phyloP scores from a whole-genome alignment of 2,113 vertebrate species.

The Grammomys dolichurus region DNA sequence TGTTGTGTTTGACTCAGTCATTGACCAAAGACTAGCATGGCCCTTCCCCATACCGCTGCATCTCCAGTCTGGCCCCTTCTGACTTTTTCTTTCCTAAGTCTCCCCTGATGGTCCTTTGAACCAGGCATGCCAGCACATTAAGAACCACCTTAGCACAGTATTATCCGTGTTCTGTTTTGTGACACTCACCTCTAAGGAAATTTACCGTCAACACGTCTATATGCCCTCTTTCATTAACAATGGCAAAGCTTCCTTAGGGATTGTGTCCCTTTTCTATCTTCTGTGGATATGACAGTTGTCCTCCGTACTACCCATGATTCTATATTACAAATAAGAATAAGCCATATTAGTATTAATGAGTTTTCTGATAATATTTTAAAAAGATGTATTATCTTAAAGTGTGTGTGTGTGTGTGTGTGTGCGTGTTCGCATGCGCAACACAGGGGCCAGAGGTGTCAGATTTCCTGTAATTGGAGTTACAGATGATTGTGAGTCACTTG shows the following conservation, averaged over 20 bases:
- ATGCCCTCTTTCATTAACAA: not conserved
- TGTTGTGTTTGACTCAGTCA: not conserved
- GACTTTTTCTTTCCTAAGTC: not conserved
- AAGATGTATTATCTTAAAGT: not conserved
- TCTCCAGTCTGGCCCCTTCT: not conserved
- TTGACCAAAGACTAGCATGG: not conserved
- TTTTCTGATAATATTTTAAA: conserved; percentile 2
- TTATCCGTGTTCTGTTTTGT: not conserved
- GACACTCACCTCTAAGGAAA: not conserved
- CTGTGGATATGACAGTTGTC: not conserved
- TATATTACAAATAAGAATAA: conserved; percentile 56
- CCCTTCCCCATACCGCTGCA: not conserved
- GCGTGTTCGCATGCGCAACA: too few species aligned
- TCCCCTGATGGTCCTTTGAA: conserved; percentile 14
- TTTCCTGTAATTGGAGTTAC: not conserved
- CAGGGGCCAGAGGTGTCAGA: not conserved
- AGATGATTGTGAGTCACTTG: not conserved
- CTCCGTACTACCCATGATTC: not conserved
- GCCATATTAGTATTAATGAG: conserved; percentile 5
- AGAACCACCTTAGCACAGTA: not conserved
- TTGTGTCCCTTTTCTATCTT: not conserved
- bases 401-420: not conserved
- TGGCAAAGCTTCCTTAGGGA: not conserved
- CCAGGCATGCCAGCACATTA: not conserved
- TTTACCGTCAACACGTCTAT: not conserved